A percentile compares a stretch with the other conserved stretches of the same genome.
Conservation (phyloP, 2,113 vertebrate species). For the Ictalurus furcatus region DNA sequence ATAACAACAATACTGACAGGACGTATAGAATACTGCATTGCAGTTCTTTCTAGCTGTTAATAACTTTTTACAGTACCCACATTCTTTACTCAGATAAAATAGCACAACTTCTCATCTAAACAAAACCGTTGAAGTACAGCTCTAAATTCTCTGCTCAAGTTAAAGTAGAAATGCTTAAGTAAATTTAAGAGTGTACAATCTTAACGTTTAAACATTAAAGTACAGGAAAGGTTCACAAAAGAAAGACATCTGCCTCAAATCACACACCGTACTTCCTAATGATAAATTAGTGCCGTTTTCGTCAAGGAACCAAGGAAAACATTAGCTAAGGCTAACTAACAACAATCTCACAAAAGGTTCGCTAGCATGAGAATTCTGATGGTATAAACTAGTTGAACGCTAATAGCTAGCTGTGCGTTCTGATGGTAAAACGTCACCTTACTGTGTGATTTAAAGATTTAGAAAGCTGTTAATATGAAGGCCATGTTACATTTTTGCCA, state of each 20-base stretch:
- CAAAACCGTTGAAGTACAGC: neutral
- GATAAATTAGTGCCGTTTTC: neutral
- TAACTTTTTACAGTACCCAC: neutral
- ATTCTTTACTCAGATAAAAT: neutral
- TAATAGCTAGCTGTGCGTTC: neutral
- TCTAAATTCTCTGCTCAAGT: neutral
- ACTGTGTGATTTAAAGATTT: neutral
- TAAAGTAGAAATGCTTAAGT: neutral
- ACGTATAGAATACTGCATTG: slow-evolving; percentile 2
- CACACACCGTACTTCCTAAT: neutral
- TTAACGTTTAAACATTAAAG: neutral
- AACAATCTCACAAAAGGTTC: neutral
- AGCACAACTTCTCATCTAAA: neutral
- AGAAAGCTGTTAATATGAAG: too few relatives aligned
- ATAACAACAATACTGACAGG: slow-evolving; percentile 30
- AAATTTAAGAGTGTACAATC: neutral
- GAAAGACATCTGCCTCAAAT: neutral
- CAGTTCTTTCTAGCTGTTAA: neutral
- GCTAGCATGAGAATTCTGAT: neutral
- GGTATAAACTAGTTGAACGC: neutral
- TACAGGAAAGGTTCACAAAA: neutral
- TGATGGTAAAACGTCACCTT: neutral
- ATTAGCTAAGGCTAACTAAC: neutral
- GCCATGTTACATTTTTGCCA: too few relatives aligned
- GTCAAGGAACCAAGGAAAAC: neutral